Conservation (phyloP, 2,113 vertebrate genomes). For the Entomyzon cyanotis region DNA sequence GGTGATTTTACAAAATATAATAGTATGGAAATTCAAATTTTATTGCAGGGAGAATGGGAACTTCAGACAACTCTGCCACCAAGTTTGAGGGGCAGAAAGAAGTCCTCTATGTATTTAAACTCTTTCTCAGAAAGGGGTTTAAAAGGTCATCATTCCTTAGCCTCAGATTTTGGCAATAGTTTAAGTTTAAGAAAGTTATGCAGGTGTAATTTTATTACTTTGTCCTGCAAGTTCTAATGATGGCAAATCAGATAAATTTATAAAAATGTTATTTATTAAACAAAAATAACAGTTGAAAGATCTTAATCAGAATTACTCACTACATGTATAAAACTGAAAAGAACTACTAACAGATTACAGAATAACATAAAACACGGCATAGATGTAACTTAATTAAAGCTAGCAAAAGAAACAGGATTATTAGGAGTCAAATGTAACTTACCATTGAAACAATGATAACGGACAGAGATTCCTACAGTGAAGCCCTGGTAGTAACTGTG, state of each 20-base stretch:
- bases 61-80: not conserved
- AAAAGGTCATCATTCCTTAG: not conserved
- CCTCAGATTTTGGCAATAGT: not conserved
- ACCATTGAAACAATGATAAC: rapidly evolving
- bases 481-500: not conserved
- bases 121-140: not conserved
- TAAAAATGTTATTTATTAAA: not conserved
- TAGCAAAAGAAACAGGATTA: not conserved
- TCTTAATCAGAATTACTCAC: not conserved
- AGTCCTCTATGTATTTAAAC: not conserved
- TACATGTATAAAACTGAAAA: not conserved
- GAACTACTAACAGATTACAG: not conserved
- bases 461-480: not conserved
- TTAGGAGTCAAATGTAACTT: not conserved
- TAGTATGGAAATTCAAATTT: not conserved
- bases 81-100: not conserved
- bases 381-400: not conserved
- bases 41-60: not conserved
- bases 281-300: not conserved
- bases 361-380: not conserved
- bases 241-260: not conserved
- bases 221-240: not conserved
- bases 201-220: not conserved
- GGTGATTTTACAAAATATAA: not conserved
- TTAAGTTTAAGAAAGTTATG: not conserved